These are phyloP conservation scores for Lasioglossum oenotherae DNA, from an alignment of 2,888 invertebrate species.

Conservation along the genomic window DNA sequence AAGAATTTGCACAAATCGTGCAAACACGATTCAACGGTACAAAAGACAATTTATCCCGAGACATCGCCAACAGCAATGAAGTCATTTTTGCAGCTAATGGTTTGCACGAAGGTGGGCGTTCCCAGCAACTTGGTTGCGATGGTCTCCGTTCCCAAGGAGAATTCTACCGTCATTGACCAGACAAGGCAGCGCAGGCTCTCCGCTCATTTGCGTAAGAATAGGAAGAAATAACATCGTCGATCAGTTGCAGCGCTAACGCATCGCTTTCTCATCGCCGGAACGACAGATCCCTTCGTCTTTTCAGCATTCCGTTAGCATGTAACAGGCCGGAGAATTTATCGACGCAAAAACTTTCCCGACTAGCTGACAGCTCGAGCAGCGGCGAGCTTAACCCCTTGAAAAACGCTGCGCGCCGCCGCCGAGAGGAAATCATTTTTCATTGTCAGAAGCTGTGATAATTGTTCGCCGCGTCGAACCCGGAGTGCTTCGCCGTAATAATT, in stretches of 20 bases:
- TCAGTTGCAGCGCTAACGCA: slow-evolving; percentile 73
- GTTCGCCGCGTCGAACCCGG: background rate
- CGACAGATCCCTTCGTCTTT: slow-evolving; percentile 55
- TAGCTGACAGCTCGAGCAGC: slow-evolving; percentile 58
- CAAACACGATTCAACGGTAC: background rate
- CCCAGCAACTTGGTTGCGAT: background rate
- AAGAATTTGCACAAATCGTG: background rate
- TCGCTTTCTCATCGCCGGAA: slow-evolving; percentile 67
- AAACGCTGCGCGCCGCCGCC: background rate
- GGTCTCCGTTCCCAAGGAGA: background rate
- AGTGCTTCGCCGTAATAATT: background rate
- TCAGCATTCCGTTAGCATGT: slow-evolving; percentile 60
- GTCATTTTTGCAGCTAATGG: background rate
- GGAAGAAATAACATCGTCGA: slow-evolving; percentile 77
- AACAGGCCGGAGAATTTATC: slow-evolving; percentile 56
- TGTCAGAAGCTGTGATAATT: slow-evolving; percentile 19
- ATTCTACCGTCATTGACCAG: background rate
- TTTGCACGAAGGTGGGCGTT: background rate
- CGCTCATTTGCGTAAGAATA: slow-evolving; percentile 79
- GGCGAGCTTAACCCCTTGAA: slow-evolving; percentile 20
- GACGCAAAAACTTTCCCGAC: slow-evolving; percentile 34
- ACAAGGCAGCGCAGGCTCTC: background rate
- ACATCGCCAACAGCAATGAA: background rate
- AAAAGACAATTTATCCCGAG: too few species aligned
- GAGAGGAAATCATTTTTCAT: slow-evolving; percentile 40